Percentiles rank a stretch among this genome's conserved stretches.
phyloP scores from a whole-genome alignment of 2,113 vertebrate species.

The Cyrtonyx montezumae region DNA sequence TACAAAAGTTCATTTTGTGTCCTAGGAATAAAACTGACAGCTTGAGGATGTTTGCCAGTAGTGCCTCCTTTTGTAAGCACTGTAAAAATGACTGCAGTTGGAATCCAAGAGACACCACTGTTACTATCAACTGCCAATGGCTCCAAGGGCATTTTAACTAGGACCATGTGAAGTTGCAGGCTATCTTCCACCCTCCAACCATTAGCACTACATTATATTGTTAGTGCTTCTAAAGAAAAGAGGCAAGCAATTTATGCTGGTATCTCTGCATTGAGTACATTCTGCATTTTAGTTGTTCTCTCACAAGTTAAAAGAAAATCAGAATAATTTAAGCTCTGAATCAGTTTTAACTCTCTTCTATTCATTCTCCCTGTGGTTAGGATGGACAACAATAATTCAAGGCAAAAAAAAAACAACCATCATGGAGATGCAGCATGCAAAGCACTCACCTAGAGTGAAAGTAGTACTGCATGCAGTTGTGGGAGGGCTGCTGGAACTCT shows the following conservation, averaged over 20 bases:
- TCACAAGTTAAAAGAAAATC: neutral
- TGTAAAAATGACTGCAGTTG: neutral
- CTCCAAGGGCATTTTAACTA: neutral
- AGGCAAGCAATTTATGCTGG: neutral
- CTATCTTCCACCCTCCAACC: neutral
- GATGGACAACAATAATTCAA: neutral
- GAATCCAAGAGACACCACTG: neutral
- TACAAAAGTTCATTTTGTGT: neutral
- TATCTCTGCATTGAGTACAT: neutral
- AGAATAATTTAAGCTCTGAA: neutral
- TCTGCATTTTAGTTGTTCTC: neutral
- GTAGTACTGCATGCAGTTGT: neutral
- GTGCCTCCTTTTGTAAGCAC: neutral
- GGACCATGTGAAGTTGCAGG: neutral
- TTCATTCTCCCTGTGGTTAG: neutral
- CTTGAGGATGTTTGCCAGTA: neutral
- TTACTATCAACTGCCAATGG: neutral
- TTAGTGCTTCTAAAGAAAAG: neutral
- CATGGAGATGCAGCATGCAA: no score
- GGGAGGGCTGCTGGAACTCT: neutral
- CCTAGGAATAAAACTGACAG: neutral
- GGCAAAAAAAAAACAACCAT: neutral
- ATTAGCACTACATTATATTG: neutral
- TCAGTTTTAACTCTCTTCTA: neutral
- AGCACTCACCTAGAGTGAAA: rapidly evolving